These are phyloP conservation scores for Penaeus chinensis DNA, from an alignment of 1,140 invertebrate species.

Conservation along the genomic window DNA sequence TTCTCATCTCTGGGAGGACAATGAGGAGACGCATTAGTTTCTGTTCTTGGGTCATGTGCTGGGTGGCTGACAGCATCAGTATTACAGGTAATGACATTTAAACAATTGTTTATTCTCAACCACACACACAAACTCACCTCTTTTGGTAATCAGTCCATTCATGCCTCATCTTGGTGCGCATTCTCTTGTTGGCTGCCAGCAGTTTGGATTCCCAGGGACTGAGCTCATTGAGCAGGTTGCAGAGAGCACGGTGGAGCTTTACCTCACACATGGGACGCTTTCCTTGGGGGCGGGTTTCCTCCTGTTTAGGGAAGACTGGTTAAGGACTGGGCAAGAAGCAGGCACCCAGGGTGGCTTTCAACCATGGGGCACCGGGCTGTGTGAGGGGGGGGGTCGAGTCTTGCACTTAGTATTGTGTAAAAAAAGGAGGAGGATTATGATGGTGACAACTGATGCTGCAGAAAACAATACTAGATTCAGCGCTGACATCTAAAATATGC, in stretches of 20 bases:
- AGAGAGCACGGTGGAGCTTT: constrained; percentile 44
- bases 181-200: constrained; percentile 44
- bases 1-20: constrained; percentile 19
- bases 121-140: constrained; percentile 22
- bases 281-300: not conserved
- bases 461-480: no score
- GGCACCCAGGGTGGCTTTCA: no score
- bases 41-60: not conserved
- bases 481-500: no score
- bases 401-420: no score
- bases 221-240: constrained; percentile 48
- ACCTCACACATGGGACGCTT: constrained; percentile 54
- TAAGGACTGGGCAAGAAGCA: no score
- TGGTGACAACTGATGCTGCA: no score
- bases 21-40: not conserved
- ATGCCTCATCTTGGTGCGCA: constrained; percentile 51
- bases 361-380: no score
- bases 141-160: constrained; percentile 53
- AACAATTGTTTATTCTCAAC: no score
- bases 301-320: no score
- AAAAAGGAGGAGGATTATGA: no score
- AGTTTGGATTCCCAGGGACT: constrained; percentile 53
- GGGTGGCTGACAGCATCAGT: not conserved
- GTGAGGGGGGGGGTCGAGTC: no score
- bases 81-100: no score